Percentiles rank a stretch among this genome's conserved stretches.
Conservation (phyloP, 1,140 invertebrate species). For the Maniola jurtina region DNA sequence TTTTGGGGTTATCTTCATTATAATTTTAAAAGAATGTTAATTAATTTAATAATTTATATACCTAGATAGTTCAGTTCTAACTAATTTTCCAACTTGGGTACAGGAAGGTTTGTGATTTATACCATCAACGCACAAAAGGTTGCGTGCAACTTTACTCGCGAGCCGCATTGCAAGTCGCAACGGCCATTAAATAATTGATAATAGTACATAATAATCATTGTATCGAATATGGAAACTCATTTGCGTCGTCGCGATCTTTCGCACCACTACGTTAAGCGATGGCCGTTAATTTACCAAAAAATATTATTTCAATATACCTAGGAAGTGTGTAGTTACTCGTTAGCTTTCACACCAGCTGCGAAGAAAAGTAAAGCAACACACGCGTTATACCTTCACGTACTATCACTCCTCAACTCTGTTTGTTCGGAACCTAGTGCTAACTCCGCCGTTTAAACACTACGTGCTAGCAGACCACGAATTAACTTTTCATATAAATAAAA, state of each 20-base stretch:
- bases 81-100: too few species aligned
- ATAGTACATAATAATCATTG: not conserved
- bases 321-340: constrained; percentile 8
- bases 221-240: not conserved
- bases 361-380: constrained; percentile 28
- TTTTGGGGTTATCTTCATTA: too few species aligned
- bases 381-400: constrained; percentile 41
- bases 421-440: constrained; percentile 74
- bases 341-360: constrained; percentile 35
- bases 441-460: constrained; percentile 75
- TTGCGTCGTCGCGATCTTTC: not conserved
- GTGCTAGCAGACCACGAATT: constrained; percentile 74
- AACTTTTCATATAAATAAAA: constrained; percentile 80
- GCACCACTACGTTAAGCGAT: not conserved
- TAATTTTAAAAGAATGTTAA: too few species aligned
- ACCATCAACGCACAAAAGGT: too few species aligned
- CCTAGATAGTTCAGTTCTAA: too few species aligned
- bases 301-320: constrained; percentile 3
- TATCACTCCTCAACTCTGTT: constrained; percentile 55
- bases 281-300: constrained; percentile 1
- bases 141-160: too few species aligned
- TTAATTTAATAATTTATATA: not conserved
- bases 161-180: too few species aligned
- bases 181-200: too few species aligned
- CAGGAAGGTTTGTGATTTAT: too few species aligned